Evolutionary conservation across 2,888 invertebrate genomes (phyloP).

Genomic region (Acanthococcus lagerstroemiae): DNA sequence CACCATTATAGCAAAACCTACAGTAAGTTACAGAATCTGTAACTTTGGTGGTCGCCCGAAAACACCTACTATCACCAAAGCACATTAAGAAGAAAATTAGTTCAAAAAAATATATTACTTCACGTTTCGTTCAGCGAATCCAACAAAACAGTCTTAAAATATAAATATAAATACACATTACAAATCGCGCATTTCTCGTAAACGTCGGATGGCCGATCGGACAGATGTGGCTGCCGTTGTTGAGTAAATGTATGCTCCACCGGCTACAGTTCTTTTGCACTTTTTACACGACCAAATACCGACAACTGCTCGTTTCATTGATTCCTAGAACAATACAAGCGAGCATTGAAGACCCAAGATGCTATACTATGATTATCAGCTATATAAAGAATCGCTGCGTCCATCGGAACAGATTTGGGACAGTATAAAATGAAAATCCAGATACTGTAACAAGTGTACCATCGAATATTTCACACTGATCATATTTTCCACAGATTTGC

Average conservation of each 20-base stretch:
- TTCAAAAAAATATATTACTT: conserved; percentile 1
- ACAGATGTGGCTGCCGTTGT: conserved; percentile 97
- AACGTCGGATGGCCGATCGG: conserved; percentile 90
- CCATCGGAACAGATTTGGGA: too few relatives aligned
- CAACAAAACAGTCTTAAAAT: background rate
- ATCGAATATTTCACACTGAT: too few relatives aligned
- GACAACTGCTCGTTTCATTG: conserved; percentile 94
- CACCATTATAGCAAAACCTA: too few relatives aligned
- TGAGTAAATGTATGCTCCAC: conserved; percentile 98
- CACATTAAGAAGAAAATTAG: too few relatives aligned
- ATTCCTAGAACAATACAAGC: conserved; percentile 59
- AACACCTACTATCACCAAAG: too few relatives aligned
- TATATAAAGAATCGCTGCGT: background rate
- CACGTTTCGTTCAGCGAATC: background rate
- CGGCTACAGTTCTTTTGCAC: conserved; percentile 93
- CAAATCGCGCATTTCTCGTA: conserved; percentile 78
- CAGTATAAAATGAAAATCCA: too few relatives aligned
- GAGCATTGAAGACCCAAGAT: background rate
- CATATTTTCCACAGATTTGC: too few relatives aligned
- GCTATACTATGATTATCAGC: background rate
- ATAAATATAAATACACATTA: conserved; percentile 42
- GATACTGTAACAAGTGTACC: too few relatives aligned
- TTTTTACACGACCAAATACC: conserved; percentile 98
- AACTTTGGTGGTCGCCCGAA: too few relatives aligned
- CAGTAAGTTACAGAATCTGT: too few relatives aligned